Evolutionary conservation across 1,140 invertebrate genomes (phyloP), one percentile per base, ranked within the genome.

Genomic region (Cotesia glomerata): DNA sequence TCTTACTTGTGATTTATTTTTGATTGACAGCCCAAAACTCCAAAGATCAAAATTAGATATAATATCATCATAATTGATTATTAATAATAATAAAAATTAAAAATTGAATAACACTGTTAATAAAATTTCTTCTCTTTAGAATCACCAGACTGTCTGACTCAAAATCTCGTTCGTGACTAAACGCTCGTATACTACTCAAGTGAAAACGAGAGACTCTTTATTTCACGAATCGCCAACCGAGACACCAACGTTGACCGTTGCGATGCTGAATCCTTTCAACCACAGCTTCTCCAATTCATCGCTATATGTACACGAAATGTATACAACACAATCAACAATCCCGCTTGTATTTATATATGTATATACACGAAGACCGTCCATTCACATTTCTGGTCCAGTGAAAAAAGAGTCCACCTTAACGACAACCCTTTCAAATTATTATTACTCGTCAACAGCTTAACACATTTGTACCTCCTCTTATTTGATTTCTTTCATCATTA

Each of bases 391-490:
- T 18, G 49, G 11, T 63, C 14, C 54, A 58, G 54, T 58, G 54
- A 58, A 58, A 26, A 11, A 35, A 61, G 39, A 61, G 32, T 13
- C 59, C 18, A 32, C 18, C 5, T 26, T 26, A 14, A 61, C 32
- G 54, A 16, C 26, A 9, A 63, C 63, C 63, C 36, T 62, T 49
- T 67, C 65, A 67, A 49, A 54, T 67, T 67, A 67, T 67, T 26
- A 32, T 26, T 36, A 36, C 35, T 14, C 34, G 13, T 14, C 35
- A 13, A 35, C 32, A 35, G 58, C 14, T 26, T 18, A 9, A 26
- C 26, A 34, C 11, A 34, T 34, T 8, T 34, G 32, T 16, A 51
- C 49, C 32, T 49, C 51, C 49, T 34, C 65, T 32, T 32, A 45
- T 54, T 52, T 26, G 13, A n/a, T 32, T 36, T 63, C 39, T n/a